A percentile compares a stretch with the other conserved stretches of the same genome.
These are phyloP conservation scores for Eupithecia insigniata DNA, from an alignment of 2,888 invertebrate genomes.

Conservation along the genomic window DNA sequence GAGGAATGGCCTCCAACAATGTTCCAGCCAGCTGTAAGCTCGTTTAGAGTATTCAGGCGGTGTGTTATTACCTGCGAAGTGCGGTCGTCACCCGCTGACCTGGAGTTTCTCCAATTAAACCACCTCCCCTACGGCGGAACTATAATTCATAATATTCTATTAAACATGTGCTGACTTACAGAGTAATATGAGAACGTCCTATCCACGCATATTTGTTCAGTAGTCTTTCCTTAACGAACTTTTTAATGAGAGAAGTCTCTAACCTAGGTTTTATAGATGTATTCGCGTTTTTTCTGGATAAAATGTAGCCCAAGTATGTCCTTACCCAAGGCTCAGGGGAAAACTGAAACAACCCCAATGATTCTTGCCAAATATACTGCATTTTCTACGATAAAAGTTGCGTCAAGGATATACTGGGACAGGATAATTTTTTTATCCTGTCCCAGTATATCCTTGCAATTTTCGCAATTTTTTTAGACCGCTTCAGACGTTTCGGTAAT, in stretches of 20 bases:
- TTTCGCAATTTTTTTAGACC: not conserved
- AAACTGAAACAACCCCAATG: too few relatives aligned
- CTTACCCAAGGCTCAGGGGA: too few relatives aligned
- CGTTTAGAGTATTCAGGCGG: slow-evolving; percentile 69
- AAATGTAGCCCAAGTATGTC: not conserved
- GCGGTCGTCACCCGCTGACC: slow-evolving; percentile 73
- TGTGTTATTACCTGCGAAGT: slow-evolving; percentile 55
- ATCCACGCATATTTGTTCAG: not conserved
- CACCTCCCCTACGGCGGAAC: slow-evolving; percentile 58
- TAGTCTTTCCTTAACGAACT: not conserved
- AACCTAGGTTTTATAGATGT: not conserved
- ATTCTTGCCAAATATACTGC: too few relatives aligned
- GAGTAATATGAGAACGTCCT: not conserved
- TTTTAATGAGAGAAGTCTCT: not conserved
- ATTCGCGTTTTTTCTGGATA: not conserved
- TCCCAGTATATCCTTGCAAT: too few relatives aligned
- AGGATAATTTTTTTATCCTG: too few relatives aligned
- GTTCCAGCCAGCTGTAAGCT: slow-evolving; percentile 7
- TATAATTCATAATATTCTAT: slow-evolving; percentile 49
- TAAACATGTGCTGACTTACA: slow-evolving; percentile 28
- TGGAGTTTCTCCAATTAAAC: slow-evolving; percentile 66
- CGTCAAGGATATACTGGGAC: too few relatives aligned
- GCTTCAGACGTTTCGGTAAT: not conserved
- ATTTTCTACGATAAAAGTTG: too few relatives aligned
- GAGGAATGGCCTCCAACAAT: not conserved